Conservation (phyloP, 1,140 invertebrate species). For the Heliothis subflexa region DNA sequence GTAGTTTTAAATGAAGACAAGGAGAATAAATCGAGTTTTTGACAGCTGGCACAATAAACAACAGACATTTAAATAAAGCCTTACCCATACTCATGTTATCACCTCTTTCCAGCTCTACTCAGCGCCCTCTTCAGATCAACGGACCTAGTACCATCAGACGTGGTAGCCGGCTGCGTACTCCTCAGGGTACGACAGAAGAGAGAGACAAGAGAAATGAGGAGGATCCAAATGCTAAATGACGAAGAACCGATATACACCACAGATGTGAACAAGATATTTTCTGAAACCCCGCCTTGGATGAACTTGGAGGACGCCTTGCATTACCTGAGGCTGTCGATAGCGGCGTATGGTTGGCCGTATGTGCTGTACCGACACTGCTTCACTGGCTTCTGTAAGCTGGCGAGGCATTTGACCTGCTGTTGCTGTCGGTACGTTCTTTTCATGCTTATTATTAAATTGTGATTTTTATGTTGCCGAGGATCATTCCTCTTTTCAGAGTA, state of each 20-base stretch:
- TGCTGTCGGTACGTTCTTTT: constrained; percentile 88
- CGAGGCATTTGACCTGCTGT: constrained; percentile 90
- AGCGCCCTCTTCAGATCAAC: constrained; percentile 92
- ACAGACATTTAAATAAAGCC: too few relatives aligned
- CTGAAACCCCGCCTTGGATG: constrained; percentile 91
- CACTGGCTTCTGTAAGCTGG: constrained; percentile 91
- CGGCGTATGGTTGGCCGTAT: constrained; percentile 96
- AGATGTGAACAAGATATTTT: constrained; percentile 88
- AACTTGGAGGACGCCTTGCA: constrained; percentile 91
- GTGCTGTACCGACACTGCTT: constrained; percentile 92
- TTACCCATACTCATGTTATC: background rate
- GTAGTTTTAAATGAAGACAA: background rate
- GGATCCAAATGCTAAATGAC: constrained; percentile 89
- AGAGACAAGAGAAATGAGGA: constrained; percentile 89
- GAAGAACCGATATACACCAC: constrained; percentile 89
- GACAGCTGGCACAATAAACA: background rate
- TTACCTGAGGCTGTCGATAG: constrained; percentile 92
- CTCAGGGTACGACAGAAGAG: constrained; percentile 91
- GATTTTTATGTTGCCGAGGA: too few relatives aligned
- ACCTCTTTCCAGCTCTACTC: constrained; percentile 87
- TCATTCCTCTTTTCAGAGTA: too few relatives aligned
- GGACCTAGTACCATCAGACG: constrained; percentile 95
- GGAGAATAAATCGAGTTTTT: background rate
- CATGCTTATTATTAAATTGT: background rate
- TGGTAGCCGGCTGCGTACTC: constrained; percentile 94